Conservation (phyloP, 2,113 vertebrate genomes). For the Platichthys stellatus region DNA sequence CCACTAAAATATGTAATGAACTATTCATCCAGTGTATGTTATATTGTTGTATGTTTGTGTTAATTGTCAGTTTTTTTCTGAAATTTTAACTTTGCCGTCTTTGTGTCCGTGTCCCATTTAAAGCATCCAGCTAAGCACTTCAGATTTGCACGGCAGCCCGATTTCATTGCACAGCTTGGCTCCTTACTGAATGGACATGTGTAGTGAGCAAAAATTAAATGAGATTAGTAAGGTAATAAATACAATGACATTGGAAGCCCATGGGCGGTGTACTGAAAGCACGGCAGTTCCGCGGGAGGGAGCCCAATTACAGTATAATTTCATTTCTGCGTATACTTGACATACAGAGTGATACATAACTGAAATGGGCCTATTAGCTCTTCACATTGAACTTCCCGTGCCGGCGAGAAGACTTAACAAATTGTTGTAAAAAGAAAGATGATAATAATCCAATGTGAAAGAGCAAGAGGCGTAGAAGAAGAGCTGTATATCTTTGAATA, state of each 20-base stretch:
- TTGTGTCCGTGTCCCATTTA: constrained; percentile 31
- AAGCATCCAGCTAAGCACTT: constrained; percentile 39
- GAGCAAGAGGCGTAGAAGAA: constrained; percentile 10
- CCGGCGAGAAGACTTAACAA: constrained; percentile 17
- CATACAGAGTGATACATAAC: constrained; percentile 38
- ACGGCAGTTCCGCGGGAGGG: constrained; percentile 46
- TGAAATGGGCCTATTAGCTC: constrained; percentile 48
- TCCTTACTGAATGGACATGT: constrained; percentile 35
- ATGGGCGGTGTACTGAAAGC: constrained; percentile 47
- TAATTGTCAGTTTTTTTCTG: constrained; percentile 3
- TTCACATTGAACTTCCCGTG: constrained; percentile 25
- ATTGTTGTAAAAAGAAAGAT: too few species aligned
- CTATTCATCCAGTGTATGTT: too few species aligned
- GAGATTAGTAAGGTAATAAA: constrained; percentile 60
- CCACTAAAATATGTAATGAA: too few species aligned
- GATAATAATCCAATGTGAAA: constrained; percentile 10
- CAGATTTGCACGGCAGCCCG: constrained; percentile 47
- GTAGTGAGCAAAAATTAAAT: constrained; percentile 39
- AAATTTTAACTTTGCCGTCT: constrained; percentile 16
- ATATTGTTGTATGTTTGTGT: not conserved
- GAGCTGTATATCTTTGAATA: not conserved
- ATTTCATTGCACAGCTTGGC: constrained; percentile 49
- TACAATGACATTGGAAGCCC: constrained; percentile 52
- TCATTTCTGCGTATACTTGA: constrained; percentile 48
- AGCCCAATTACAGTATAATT: constrained; percentile 43